Base-by-base conservation (phyloP, 30 jellyfish, hydroid and myxozoan species). In the Rhopilema esculentum region DNA sequence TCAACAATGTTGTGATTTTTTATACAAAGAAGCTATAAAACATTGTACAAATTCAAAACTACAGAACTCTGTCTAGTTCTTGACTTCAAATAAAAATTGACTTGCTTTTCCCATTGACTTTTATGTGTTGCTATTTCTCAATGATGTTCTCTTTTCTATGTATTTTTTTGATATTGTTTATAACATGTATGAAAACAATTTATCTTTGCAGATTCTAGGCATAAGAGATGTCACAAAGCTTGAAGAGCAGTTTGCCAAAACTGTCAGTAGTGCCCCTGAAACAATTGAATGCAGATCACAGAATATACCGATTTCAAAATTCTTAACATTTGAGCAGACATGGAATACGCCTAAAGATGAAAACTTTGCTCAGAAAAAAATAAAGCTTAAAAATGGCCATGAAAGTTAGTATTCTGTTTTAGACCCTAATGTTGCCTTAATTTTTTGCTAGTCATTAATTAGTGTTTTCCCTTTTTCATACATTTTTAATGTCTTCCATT, bases 241-340 rank as follows among this genome's bases (percentile, higher is more conserved):
- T 20, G 97, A 91, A 61, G 33, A 33, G 19, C 69, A n/a, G 66
- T 83, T 91, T 83, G 95, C 93, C 16, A 77, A 75, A 29, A 49
- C 82, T 67, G 93, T 92, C 62, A 88, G 26, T 1, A 62, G 79
- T 25, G 70, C 97, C 1, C 97, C 98, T 18, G 87, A 81, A 33
- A 64, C 92, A 29, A 92, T 92, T 28, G 92, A 80, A 80, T 92
- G 98, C 57, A 29, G 68, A 53, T 30, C 72, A 15, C 98, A 92
- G 66, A 92, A 87, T 64, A 87, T 86, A 68, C 92, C 93, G n/a
- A 71, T 85, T 12, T 30, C 89, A 31, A 29, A 76, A 16, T 88
- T 80, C 49, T 61, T 88, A 62, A 57, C 51, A 12, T 53, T 32
- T 28, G 82, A 73, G 22, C 80, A 72, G 1, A 72, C 88, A 19